phyloP scores from a whole-genome alignment of 2,113 vertebrate genomes.

The Campylomormyrus tamandua region DNA sequence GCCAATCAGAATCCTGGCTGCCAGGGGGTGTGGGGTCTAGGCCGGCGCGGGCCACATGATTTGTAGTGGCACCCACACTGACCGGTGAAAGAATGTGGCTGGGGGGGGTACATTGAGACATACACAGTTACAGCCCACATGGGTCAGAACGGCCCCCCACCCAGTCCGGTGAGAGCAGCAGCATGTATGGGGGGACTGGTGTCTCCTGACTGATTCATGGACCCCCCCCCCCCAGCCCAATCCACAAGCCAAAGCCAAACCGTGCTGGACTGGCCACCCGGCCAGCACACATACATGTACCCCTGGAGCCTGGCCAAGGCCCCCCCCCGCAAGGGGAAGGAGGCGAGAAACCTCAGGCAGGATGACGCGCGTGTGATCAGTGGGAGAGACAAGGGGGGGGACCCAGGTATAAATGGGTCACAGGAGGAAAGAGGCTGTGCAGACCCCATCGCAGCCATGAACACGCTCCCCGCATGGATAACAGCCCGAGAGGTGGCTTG shows the following conservation, averaged over 20 bases:
- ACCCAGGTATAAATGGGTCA: not conserved
- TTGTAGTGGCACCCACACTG: not conserved
- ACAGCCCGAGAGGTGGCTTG: not conserved
- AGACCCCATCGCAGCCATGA: not conserved
- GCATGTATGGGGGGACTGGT: constrained; percentile 10
- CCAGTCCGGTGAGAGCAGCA: not conserved
- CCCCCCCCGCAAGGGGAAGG: constrained; percentile 16
- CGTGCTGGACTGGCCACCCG: constrained; percentile 21
- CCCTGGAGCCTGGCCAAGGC: constrained; percentile 40
- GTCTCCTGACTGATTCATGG: constrained; percentile 33
- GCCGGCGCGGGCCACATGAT: not conserved
- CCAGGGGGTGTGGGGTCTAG: not conserved
- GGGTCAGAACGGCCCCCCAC: constrained; percentile 30
- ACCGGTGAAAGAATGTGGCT: not conserved
- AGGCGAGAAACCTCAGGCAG: constrained; percentile 13
- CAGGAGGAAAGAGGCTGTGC: not conserved
- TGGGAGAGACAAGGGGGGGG: too few relatives aligned
- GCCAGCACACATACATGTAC: constrained; percentile 20
- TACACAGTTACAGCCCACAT: constrained; percentile 45
- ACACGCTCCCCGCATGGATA: too few relatives aligned
- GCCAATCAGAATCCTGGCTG: not conserved
- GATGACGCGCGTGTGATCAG: not conserved
- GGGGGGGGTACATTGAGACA: constrained; percentile 26
- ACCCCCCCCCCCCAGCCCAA: constrained; percentile 28
- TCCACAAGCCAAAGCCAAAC: constrained; percentile 1